Percentiles rank a stretch among this genome's conserved stretches.
These are phyloP conservation scores for Drosophila carrolli DNA, from an alignment of 1,140 invertebrate genomes.

Conservation along the genomic window DNA sequence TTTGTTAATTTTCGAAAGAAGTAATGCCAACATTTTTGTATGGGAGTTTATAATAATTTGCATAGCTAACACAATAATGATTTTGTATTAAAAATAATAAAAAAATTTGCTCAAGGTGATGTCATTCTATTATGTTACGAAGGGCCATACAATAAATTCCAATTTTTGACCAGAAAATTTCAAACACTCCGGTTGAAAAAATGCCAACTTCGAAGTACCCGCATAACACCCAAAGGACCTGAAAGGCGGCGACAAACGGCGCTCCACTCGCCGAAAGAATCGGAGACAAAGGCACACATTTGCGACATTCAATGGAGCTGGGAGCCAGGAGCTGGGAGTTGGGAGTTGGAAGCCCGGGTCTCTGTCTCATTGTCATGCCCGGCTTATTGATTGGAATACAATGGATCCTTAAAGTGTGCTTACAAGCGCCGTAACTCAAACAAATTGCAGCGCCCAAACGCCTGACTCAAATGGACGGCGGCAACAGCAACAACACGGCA, in stretches of 20 bases:
- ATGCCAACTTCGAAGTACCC: neutral
- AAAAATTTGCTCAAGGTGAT: too few species aligned
- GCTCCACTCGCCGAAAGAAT: slow-evolving; percentile 44
- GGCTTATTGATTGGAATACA: slow-evolving; percentile 84
- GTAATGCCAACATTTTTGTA: too few species aligned
- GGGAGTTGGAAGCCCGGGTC: slow-evolving; percentile 30
- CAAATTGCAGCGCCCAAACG: slow-evolving; percentile 83
- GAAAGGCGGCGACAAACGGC: slow-evolving; percentile 57
- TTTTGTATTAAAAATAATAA: too few species aligned
- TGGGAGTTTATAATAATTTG: too few species aligned
- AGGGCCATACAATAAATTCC: neutral
- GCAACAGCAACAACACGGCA: slow-evolving; percentile 16
- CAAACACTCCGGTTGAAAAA: neutral
- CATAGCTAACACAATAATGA: too few species aligned
- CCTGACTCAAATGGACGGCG: slow-evolving; percentile 58
- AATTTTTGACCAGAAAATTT: neutral
- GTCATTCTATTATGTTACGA: too few species aligned
- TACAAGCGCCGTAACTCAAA: slow-evolving; percentile 85
- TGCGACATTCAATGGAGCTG: slow-evolving; percentile 61
- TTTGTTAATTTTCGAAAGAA: too few species aligned
- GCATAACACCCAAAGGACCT: slow-evolving; percentile 35
- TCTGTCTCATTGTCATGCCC: slow-evolving; percentile 76
- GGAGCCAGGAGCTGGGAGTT: slow-evolving; percentile 36
- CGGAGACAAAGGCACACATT: slow-evolving; percentile 37
- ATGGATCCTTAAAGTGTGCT: slow-evolving; percentile 85